phyloP scores from a whole-genome alignment of 2,113 vertebrate genomes.

The Pseudonaja textilis region DNA sequence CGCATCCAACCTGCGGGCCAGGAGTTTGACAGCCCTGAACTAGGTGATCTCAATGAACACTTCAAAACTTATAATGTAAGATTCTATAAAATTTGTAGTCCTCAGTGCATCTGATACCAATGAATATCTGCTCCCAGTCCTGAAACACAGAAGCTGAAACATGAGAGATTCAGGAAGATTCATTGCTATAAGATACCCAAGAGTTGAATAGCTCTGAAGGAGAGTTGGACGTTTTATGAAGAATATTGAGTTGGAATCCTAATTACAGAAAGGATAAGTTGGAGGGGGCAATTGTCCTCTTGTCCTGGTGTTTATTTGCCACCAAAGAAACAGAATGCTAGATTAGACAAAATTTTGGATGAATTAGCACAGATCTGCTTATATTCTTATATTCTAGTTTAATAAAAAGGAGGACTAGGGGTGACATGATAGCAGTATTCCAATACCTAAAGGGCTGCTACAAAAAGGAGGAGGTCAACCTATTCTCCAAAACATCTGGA shows the following conservation, averaged over 20 bases:
- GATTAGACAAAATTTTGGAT: not conserved
- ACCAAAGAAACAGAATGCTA: not conserved
- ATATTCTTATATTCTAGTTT: not conserved
- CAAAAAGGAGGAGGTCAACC: not conserved
- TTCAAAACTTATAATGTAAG: not conserved
- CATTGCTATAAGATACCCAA: not conserved
- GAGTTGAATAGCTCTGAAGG: not conserved
- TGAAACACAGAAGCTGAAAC: not conserved
- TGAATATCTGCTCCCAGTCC: not conserved
- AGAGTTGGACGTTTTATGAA: not conserved
- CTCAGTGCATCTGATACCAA: not conserved
- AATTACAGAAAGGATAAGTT: not conserved
- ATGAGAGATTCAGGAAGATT: not conserved
- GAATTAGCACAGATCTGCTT: not conserved
- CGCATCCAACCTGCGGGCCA: no score
- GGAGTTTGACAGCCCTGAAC: not conserved
- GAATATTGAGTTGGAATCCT: not conserved
- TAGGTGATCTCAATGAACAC: not conserved
- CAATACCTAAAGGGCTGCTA: not conserved
- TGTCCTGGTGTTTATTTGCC: not conserved
- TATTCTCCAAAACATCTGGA: not conserved
- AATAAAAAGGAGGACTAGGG: not conserved
- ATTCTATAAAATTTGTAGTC: not conserved
- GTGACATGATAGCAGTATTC: not conserved
- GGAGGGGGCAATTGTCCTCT: not conserved